Conservation (phyloP, 2,797 vertebrate genomes). For the Ctenopoma kingsleyae region DNA sequence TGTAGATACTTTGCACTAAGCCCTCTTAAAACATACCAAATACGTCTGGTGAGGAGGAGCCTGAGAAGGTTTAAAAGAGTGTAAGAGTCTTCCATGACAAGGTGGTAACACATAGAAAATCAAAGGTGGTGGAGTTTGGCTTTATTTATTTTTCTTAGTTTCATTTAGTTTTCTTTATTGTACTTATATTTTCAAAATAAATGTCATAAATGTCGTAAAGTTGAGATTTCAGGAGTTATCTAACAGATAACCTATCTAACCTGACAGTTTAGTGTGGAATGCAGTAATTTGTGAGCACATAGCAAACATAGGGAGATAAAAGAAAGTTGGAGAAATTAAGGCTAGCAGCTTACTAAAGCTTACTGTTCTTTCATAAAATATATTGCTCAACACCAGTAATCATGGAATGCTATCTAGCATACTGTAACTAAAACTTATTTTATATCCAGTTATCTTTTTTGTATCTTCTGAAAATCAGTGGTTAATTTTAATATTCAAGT, state of each 20-base stretch:
- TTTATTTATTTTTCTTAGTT: neutral
- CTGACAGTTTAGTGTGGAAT: neutral
- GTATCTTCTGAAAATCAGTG: too few species aligned
- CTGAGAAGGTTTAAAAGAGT: constrained; percentile 41
- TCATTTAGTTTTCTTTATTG: constrained; percentile 5
- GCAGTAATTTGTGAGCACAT: neutral
- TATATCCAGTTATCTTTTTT: neutral
- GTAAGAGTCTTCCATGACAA: neutral
- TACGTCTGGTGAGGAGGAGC: constrained; percentile 47
- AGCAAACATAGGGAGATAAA: too few species aligned
- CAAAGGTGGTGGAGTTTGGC: neutral
- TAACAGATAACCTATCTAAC: neutral
- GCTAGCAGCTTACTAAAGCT: too few species aligned
- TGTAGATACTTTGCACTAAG: constrained; percentile 6
- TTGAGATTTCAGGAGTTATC: constrained; percentile 1
- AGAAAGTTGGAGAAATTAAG: too few species aligned
- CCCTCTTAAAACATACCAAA: constrained; percentile 47
- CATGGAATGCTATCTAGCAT: constrained; percentile 1
- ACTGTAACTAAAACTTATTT: constrained; percentile 1
- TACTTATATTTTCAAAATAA: constrained; percentile 8
- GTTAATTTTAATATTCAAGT: neutral
- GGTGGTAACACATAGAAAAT: constrained; percentile 1
- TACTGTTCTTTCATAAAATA: neutral
- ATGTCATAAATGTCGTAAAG: neutral
- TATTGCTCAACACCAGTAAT: neutral